These are phyloP conservation scores for Parazoanthus darwini DNA, from an alignment of 92 coral and sea anemone species.

Conservation along the genomic window DNA sequence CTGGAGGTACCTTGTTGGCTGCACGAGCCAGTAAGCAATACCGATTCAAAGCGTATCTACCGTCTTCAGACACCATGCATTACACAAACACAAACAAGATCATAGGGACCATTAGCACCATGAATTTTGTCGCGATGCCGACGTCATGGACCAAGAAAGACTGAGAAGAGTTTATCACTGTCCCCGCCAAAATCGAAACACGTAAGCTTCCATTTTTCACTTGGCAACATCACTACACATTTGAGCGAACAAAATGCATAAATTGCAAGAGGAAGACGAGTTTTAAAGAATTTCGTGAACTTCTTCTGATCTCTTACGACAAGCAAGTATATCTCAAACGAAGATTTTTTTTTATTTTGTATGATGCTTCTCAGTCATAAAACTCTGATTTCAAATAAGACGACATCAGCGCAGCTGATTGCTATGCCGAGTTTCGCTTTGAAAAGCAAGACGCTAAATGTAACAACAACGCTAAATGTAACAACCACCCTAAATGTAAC, in stretches of 20 bases:
- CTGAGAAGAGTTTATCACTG: slow-evolving; percentile 18
- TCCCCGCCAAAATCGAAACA: slow-evolving; percentile 29
- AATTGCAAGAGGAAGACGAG: background rate
- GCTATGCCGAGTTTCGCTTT: background rate
- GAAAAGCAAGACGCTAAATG: background rate
- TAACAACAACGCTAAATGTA: no score
- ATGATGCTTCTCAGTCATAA: background rate
- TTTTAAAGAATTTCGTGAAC: background rate
- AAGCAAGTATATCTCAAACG: background rate
- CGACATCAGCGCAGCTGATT: background rate
- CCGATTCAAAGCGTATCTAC: no score
- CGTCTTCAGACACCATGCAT: no score
- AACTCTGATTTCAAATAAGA: background rate
- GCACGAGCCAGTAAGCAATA: no score
- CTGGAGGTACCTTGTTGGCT: no score
- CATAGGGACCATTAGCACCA: background rate
- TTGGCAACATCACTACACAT: background rate
- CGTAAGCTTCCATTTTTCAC: slow-evolving; percentile 5
- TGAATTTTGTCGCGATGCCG: slow-evolving; percentile 12
- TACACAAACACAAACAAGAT: no score
- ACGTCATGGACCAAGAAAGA: slow-evolving; percentile 32
- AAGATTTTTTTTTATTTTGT: background rate
- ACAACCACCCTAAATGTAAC: background rate
- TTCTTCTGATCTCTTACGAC: background rate
- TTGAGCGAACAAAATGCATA: background rate